Evolutionary conservation across 30 jellyfish, hydroid and myxozoan genomes (phyloP), one percentile per base, ranked within the genome.

Genomic region (Hydra vulgaris): DNA sequence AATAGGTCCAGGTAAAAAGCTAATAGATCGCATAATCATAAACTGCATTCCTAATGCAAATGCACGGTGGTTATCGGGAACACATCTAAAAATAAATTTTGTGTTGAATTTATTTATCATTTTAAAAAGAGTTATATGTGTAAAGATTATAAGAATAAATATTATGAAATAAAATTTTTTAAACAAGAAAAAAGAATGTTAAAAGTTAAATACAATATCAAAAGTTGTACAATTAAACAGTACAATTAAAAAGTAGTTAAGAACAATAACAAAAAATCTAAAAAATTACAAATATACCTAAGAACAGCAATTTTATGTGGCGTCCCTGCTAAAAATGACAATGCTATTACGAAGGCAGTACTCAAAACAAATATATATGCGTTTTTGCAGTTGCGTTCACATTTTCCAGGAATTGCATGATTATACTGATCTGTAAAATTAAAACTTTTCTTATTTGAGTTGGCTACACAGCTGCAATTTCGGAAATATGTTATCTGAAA

Each of bases 41-140:
- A 86, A 87, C 78, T 91, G 96, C 54, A 85, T 23, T 4, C 98
- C 98, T 12, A 91, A 78, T 16, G 96, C 98, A 72, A 25, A 91
- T 4, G 98, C 89, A n/a, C 98, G 74, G 71, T 91, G 98, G 76
- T 91, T 91, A 74, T 86, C 98, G 7, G 98, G 96, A 25, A 91
- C 98, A 24, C 89, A 81, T 78, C 98, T 91, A 5, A 71, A 25
- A 15, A 53, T n/a, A n/a, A n/a, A n/a, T n/a, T n/a, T n/a, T n/a
- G n/a, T n/a, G n/a, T n/a, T n/a, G n/a, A n/a, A n/a, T n/a, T n/a
- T n/a, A n/a, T n/a, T n/a, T n/a, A n/a, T n/a, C n/a, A n/a, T n/a
- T n/a, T n/a, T n/a, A n/a, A n/a, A n/a, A n/a, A n/a, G n/a, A n/a
- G n/a, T n/a, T n/a, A n/a, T n/a, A n/a, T n/a, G n/a, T n/a, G n/a